A percentile compares a stretch with the other conserved stretches of the same genome.
Conservation (phyloP, 2,888 invertebrate species). For the Hemistola chrysoprasaria region DNA sequence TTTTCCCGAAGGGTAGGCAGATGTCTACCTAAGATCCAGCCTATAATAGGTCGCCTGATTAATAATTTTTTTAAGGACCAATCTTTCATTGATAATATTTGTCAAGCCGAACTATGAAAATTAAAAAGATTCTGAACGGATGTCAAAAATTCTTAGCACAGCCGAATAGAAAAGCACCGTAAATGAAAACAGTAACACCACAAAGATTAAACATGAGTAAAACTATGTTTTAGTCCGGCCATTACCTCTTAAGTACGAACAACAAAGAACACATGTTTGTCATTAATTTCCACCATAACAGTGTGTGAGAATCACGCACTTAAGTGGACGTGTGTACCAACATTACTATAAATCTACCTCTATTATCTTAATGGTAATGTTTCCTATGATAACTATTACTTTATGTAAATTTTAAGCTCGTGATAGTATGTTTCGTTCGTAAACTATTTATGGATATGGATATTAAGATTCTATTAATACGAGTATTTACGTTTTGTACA, state of each 20-base stretch:
- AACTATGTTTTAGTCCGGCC: constrained; percentile 15
- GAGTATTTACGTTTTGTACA: too few relatives aligned
- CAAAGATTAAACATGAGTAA: constrained; percentile 11
- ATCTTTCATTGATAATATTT: too few relatives aligned
- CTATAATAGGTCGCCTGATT: too few relatives aligned
- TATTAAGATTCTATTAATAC: not conserved
- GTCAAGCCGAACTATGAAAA: too few relatives aligned
- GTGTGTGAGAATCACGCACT: constrained; percentile 48
- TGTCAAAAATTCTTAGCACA: too few relatives aligned
- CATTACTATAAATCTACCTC: constrained; percentile 47
- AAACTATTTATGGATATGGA: constrained; percentile 1
- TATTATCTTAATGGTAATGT: constrained; percentile 59
- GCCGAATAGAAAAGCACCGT: too few relatives aligned
- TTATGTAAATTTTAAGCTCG: constrained; percentile 22
- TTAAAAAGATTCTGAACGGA: too few relatives aligned
- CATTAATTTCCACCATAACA: constrained; percentile 48
- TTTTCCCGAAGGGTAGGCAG: too few relatives aligned
- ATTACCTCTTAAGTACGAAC: constrained; percentile 30
- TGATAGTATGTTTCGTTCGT: constrained; percentile 15
- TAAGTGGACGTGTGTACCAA: constrained; percentile 43
- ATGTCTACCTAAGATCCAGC: too few relatives aligned
- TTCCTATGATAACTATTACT: constrained; percentile 32
- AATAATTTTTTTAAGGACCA: too few relatives aligned
- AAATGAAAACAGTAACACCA: too few relatives aligned
- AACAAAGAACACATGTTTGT: constrained; percentile 47